Conservation (phyloP, 2,797 vertebrate genomes). For the Delichon dasypus region DNA sequence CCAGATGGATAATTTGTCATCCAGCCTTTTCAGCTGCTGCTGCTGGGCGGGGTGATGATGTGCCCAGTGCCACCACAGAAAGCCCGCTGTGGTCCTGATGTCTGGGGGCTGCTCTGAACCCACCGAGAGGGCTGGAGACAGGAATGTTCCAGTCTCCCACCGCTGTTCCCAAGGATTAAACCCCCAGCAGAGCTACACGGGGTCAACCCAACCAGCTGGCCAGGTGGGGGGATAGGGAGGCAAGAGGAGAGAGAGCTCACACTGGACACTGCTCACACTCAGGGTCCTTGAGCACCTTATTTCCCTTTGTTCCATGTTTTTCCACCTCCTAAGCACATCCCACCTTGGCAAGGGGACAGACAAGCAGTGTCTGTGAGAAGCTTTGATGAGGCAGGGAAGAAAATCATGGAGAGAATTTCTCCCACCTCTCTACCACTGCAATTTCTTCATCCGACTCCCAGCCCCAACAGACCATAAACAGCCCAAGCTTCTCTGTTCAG, state of each 20-base stretch:
- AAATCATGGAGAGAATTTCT: neutral
- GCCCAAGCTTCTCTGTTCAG: neutral
- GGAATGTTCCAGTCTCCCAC: neutral
- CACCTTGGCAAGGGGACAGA: neutral
- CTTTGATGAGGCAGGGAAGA: neutral
- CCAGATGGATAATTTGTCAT: slow-evolving; percentile 57
- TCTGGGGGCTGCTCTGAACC: neutral
- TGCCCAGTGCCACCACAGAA: neutral
- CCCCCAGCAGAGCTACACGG: neutral
- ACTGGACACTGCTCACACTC: neutral
- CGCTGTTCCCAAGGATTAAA: neutral
- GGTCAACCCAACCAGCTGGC: neutral
- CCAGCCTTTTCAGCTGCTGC: slow-evolving; percentile 33
- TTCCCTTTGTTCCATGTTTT: neutral
- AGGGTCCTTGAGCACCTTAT: neutral
- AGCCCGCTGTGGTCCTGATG: neutral
- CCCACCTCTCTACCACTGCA: neutral
- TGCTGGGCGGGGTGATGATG: neutral
- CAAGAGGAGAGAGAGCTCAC: neutral
- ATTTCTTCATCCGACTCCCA: neutral
- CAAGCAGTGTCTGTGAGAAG: neutral
- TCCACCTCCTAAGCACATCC: neutral
- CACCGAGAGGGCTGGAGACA: accelerated
- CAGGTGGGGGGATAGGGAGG: neutral
- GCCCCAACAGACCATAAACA: neutral